phyloP scores from a whole-genome alignment of 2,888 invertebrate species.

The Limulus polyphemus region DNA sequence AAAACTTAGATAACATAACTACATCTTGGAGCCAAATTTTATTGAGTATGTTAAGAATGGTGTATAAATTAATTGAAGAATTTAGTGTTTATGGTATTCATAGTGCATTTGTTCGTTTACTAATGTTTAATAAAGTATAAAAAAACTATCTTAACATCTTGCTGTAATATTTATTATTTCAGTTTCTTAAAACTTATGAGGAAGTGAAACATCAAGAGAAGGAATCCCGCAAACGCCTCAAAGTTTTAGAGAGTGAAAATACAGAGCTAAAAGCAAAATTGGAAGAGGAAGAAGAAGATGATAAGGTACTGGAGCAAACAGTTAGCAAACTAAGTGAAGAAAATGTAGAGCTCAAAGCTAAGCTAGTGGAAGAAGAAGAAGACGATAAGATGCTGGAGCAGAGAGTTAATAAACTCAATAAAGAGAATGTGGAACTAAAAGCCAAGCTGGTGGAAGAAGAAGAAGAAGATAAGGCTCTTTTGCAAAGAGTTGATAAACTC shows the following conservation, averaged over 20 bases:
- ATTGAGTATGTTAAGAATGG: too few relatives aligned
- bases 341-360: slow-evolving; percentile 16
- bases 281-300: slow-evolving; percentile 18
- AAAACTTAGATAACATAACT: too few relatives aligned
- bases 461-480: slow-evolving; percentile 11
- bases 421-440: slow-evolving; percentile 8
- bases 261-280: slow-evolving; percentile 16
- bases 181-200: slow-evolving; percentile 9
- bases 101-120: too few relatives aligned
- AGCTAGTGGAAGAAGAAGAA: slow-evolving; percentile 8
- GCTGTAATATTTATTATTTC: background rate
- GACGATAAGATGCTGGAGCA: slow-evolving; percentile 5
- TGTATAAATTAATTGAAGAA: too few relatives aligned
- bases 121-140: too few relatives aligned
- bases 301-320: slow-evolving; percentile 7
- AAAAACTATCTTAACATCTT: background rate
- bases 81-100: too few relatives aligned
- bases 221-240: slow-evolving; percentile 11
- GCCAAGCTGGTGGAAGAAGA: slow-evolving; percentile 5
- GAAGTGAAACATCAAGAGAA: slow-evolving; percentile 16
- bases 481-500: slow-evolving; percentile 11
- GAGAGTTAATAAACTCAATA: slow-evolving; percentile 2
- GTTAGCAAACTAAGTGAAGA: slow-evolving; percentile 14
- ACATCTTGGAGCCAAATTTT: too few relatives aligned
- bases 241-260: slow-evolving; percentile 21